Evolutionary conservation across 1,140 invertebrate genomes (phyloP).

Genomic region (Micrasema minimum): DNA sequence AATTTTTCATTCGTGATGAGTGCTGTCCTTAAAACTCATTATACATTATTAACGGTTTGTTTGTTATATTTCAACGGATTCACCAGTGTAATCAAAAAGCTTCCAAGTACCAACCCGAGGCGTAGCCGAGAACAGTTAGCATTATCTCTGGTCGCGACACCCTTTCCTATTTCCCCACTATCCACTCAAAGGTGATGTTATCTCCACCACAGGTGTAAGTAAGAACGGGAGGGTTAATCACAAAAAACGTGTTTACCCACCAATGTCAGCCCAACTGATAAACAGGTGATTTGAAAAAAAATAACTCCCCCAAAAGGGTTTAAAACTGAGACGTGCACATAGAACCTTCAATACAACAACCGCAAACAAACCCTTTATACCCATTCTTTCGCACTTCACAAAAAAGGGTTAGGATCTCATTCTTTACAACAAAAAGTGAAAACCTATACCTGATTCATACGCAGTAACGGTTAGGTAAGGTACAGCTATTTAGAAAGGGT

Average conservation of each 20-base stretch:
- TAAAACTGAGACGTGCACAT: conserved; percentile 28
- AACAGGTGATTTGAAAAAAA: conserved; percentile 49
- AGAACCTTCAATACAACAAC: conserved; percentile 11
- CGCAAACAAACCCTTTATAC: conserved; percentile 43
- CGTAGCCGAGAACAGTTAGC: conserved; percentile 3
- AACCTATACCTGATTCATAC: conserved; percentile 45
- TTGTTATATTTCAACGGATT: neutral
- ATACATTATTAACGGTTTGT: conserved; percentile 12
- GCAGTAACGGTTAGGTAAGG: conserved; percentile 26
- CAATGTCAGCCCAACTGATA: conserved; percentile 44
- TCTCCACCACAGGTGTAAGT: conserved; percentile 47
- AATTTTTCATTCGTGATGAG: no score
- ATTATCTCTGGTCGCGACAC: conserved; percentile 37
- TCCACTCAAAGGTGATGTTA: conserved; percentile 41
- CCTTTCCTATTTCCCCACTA: no score
- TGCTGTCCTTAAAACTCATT: no score
- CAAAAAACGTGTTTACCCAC: conserved; percentile 47
- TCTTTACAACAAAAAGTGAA: conserved; percentile 47
- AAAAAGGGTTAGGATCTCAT: conserved; percentile 47
- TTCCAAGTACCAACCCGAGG: neutral
- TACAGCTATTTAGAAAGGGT: conserved; percentile 38
- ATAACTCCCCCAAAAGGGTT: conserved; percentile 34
- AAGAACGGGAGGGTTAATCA: conserved; percentile 16
- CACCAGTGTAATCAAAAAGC: neutral
- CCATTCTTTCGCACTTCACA: conserved; percentile 33